A percentile compares a stretch with the other conserved stretches of the same genome.
These are phyloP conservation scores for Drosophila ficusphila DNA, from an alignment of 1,140 invertebrate genomes.

Conservation along the genomic window DNA sequence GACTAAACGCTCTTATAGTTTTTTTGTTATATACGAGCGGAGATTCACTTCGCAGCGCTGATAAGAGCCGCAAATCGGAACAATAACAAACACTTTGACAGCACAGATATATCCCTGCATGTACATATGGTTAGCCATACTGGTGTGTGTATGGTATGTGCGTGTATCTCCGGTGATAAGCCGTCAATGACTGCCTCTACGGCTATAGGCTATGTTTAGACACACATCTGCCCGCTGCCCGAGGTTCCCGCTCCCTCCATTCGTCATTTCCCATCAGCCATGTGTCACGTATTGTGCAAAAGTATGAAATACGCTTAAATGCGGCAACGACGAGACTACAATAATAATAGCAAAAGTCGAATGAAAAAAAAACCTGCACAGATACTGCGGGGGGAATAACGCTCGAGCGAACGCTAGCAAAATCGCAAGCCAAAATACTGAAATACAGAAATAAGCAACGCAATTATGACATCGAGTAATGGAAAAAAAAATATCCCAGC, in stretches of 20 bases:
- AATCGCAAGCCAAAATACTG: constrained; percentile 44
- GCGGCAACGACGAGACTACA: constrained; percentile 36
- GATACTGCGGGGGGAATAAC: constrained; percentile 30
- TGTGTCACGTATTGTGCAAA: constrained; percentile 62
- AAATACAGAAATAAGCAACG: constrained; percentile 53
- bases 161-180: constrained; percentile 30
- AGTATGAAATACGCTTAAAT: constrained; percentile 43
- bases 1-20: neutral
- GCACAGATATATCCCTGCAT: neutral
- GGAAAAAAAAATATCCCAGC: constrained; percentile 22
- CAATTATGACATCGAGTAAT: constrained; percentile 62
- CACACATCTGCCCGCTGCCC: constrained; percentile 5
- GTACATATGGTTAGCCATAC: neutral
- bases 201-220: constrained; percentile 47
- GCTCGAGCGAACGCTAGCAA: constrained; percentile 14
- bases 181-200: constrained; percentile 46
- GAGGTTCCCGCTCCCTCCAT: neutral
- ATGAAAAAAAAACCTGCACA: constrained; percentile 44
- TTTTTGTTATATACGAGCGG: constrained; percentile 8
- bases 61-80: constrained; percentile 39
- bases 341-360: constrained; percentile 44
- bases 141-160: neutral
- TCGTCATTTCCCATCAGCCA: constrained; percentile 49
- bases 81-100: constrained; percentile 14
- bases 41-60: constrained; percentile 23